A percentile compares a stretch with the other conserved stretches of the same genome.
These are phyloP conservation scores for Labeo catla DNA, from an alignment of 2,113 vertebrate genomes.

Conservation along the genomic window DNA sequence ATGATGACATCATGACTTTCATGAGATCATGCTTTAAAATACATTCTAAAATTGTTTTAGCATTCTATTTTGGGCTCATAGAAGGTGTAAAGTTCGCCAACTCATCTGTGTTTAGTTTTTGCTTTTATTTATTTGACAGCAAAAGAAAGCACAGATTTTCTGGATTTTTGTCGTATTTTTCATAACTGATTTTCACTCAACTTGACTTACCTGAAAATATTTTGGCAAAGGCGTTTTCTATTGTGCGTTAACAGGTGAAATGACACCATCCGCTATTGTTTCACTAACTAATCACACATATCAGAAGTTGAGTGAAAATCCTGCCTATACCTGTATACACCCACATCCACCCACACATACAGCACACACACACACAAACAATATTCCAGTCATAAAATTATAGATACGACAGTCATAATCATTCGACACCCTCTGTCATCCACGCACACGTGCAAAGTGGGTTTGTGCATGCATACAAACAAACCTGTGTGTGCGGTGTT, in stretches of 20 bases:
- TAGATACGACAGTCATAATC: neutral
- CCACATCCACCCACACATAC: neutral
- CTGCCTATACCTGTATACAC: neutral
- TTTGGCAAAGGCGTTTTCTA: neutral
- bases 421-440: neutral
- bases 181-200: neutral
- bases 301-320: neutral
- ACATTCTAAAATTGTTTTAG: neutral
- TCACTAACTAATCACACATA: neutral
- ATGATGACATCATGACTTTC: conserved; percentile 13
- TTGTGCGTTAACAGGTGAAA: neutral
- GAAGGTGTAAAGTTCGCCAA: neutral
- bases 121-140: neutral
- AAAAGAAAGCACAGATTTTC: neutral
- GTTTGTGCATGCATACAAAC: neutral
- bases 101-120: neutral
- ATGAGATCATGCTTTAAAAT: neutral
- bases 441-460: neutral
- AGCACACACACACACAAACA: neutral
- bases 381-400: neutral
- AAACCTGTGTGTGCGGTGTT: conserved; percentile 9
- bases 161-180: neutral
- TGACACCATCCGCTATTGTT: neutral
- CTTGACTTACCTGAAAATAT: neutral
- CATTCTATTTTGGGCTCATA: neutral